These are phyloP conservation scores for Nomada lathburiana DNA, from an alignment of 2,888 invertebrate genomes.

Conservation along the genomic window DNA sequence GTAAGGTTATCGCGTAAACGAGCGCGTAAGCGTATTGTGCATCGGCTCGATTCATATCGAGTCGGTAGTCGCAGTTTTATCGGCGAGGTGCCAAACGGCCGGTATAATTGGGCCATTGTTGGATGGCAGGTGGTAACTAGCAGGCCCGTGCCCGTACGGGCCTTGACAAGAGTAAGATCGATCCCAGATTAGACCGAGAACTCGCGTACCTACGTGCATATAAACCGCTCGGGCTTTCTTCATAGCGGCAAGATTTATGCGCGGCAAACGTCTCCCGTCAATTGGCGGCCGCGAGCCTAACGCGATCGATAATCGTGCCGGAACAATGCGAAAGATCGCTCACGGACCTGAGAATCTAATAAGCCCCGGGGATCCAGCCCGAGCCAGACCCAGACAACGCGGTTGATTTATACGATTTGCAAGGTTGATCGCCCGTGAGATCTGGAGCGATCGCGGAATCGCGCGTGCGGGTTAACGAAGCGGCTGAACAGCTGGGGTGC, in stretches of 20 bases:
- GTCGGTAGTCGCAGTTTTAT: conserved; percentile 74
- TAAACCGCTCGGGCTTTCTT: conserved; percentile 35
- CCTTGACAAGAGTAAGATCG: conserved; percentile 66
- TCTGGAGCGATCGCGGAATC: neutral
- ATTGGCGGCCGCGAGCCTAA: conserved; percentile 31
- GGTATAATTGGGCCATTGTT: conserved; percentile 81
- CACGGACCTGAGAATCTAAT: conserved; percentile 55
- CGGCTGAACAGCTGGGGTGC: neutral
- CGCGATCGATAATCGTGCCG: conserved; percentile 50
- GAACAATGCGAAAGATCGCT: conserved; percentile 57
- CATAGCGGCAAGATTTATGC: conserved; percentile 57
- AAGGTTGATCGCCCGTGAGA: conserved; percentile 11
- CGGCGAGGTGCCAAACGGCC: conserved; percentile 65
- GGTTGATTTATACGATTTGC: conserved; percentile 38
- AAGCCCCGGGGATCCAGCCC: conserved; percentile 8
- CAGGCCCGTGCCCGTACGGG: conserved; percentile 46
- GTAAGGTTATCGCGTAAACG: conserved; percentile 36
- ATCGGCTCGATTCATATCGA: conserved; percentile 74
- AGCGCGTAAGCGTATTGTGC: conserved; percentile 45
- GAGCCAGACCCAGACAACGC: conserved; percentile 15
- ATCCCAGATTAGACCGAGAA: conserved; percentile 61
- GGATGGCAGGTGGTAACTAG: conserved; percentile 70
- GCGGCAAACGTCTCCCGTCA: conserved; percentile 39
- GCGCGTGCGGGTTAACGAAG: conserved; percentile 18
- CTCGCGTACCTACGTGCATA: neutral